phyloP scores from a whole-genome alignment of 2,888 invertebrate species.

The Parnassius apollo region DNA sequence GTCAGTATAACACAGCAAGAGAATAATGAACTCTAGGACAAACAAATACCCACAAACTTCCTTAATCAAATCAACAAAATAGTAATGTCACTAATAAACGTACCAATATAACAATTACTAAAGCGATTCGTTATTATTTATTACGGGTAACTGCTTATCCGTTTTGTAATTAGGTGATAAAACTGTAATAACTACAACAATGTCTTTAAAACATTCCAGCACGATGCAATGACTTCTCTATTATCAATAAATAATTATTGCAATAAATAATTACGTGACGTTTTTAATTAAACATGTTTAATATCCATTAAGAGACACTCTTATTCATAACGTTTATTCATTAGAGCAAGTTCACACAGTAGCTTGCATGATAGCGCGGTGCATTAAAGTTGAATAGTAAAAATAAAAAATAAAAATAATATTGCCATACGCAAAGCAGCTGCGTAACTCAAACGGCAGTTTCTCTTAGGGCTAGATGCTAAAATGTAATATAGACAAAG shows the following conservation, averaged over 20 bases:
- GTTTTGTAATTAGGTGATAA: conserved; percentile 2
- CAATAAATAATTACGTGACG: conserved; percentile 4
- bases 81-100: conserved; percentile 2
- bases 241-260: conserved; percentile 9
- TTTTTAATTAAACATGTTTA: conserved; percentile 20
- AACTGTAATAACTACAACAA: conserved; percentile 1
- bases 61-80: conserved; percentile 12
- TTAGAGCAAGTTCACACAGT: neutral
- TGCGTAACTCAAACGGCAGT: too few relatives aligned
- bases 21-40: conserved; percentile 10
- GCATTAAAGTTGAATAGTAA: too few relatives aligned
- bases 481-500: too few relatives aligned
- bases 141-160: conserved; percentile 3
- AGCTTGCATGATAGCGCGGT: too few relatives aligned
- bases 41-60: neutral
- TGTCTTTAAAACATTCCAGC: conserved; percentile 1
- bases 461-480: too few relatives aligned
- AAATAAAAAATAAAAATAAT: too few relatives aligned
- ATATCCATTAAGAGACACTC: conserved; percentile 1
- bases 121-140: conserved; percentile 5
- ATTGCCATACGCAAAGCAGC: too few relatives aligned
- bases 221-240: conserved; percentile 5
- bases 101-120: neutral
- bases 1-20: neutral
- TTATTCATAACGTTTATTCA: conserved; percentile 6